A percentile compares a stretch with the other conserved stretches of the same genome.
These are phyloP conservation scores for Callorhinus ursinus DNA, from an alignment of 2,113 vertebrate genomes.

Conservation along the genomic window DNA sequence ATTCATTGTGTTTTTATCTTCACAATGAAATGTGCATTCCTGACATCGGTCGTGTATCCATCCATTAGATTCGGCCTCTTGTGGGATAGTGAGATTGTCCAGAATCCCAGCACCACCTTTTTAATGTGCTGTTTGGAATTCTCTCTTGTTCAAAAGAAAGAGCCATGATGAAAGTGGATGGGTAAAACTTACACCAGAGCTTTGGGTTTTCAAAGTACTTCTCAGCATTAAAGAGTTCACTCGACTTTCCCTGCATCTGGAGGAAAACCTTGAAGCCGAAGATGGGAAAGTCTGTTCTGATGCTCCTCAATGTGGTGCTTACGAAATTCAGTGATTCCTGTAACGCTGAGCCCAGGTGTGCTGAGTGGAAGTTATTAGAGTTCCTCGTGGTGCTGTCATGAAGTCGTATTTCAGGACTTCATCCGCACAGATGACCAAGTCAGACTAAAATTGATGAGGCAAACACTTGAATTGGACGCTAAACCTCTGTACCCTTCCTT, in stretches of 20 bases:
- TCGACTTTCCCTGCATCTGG: not conserved
- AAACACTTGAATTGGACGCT: not conserved
- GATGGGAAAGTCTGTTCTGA: not conserved
- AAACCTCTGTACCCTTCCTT: no score
- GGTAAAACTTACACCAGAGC: not conserved
- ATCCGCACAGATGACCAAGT: not conserved
- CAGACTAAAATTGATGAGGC: not conserved
- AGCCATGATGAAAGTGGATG: rapidly evolving
- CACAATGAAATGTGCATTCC: not conserved
- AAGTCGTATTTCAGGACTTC: not conserved
- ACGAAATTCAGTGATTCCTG: not conserved
- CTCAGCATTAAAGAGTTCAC: not conserved
- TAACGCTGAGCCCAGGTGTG: not conserved
- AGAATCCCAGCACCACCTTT: not conserved
- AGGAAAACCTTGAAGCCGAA: not conserved
- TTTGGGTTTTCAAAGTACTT: not conserved
- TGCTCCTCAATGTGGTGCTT: not conserved
- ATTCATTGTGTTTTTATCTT: not conserved
- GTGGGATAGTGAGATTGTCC: not conserved
- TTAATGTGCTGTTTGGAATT: not conserved
- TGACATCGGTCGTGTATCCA: rapidly evolving
- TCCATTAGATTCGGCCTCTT: not conserved
- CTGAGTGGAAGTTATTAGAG: not conserved
- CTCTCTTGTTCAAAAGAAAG: not conserved
- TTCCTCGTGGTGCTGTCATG: not conserved